Percentiles rank a stretch among this genome's conserved stretches.
These are phyloP conservation scores for Spodoptera picta DNA, from an alignment of 2,888 invertebrate genomes.

Conservation along the genomic window DNA sequence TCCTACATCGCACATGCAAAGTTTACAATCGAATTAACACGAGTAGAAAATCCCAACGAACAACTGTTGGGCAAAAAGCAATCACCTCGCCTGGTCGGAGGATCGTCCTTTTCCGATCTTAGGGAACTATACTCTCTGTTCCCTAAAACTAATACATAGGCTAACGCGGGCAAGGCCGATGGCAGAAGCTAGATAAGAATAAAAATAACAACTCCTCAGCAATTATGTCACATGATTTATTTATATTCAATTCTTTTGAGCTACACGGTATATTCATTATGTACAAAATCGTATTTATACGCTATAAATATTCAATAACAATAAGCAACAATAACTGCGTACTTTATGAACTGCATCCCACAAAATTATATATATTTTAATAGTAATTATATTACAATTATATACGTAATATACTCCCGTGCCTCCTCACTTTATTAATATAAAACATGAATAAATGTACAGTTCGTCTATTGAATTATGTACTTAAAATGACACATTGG, in stretches of 20 bases:
- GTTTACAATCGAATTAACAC: too few relatives aligned
- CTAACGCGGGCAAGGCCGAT: too few relatives aligned
- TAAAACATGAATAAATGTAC: conserved; percentile 2
- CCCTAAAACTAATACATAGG: too few relatives aligned
- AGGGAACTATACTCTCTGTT: too few relatives aligned
- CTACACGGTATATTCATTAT: conserved; percentile 82
- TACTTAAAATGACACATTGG: too few relatives aligned
- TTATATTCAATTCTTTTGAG: conserved; percentile 79
- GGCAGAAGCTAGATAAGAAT: too few relatives aligned
- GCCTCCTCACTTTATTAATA: background rate
- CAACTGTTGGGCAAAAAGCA: too few relatives aligned
- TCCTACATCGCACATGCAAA: too few relatives aligned
- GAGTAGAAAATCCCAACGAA: too few relatives aligned
- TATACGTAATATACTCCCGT: conserved; percentile 19
- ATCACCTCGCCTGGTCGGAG: too few relatives aligned
- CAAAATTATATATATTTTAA: conserved; percentile 46
- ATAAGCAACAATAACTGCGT: conserved; percentile 84
- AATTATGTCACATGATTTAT: conserved; percentile 77
- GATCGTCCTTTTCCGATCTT: too few relatives aligned
- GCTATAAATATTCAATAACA: conserved; percentile 80
- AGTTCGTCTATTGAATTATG: too few relatives aligned
- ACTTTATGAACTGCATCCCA: conserved; percentile 37
- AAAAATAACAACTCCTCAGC: conserved; percentile 1
- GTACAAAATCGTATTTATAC: conserved; percentile 79
- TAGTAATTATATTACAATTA: conserved; percentile 45